Conservation (phyloP, 1,140 invertebrate species). For the Diplogasteroides magnus region DNA sequence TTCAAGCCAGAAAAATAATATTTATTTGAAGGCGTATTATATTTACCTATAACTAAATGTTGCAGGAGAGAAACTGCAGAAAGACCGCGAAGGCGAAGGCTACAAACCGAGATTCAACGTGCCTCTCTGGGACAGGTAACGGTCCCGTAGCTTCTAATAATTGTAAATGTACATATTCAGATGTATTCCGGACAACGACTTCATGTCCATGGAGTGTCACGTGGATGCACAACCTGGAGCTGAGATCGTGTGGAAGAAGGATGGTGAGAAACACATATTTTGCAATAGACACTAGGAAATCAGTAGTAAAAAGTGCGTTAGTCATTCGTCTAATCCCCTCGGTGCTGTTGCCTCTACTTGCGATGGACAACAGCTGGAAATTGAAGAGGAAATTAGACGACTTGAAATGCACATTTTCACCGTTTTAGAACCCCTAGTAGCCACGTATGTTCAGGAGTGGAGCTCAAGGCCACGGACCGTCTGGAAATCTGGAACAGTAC, state of each 20-base stretch:
- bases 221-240: conserved; percentile 53
- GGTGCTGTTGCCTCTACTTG: too few relatives aligned
- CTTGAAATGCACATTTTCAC: too few relatives aligned
- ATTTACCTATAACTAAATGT: background rate
- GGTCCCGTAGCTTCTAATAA: too few relatives aligned
- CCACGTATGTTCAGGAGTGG: conserved; percentile 34
- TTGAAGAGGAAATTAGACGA: too few relatives aligned
- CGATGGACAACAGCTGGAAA: too few relatives aligned
- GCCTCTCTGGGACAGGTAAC: conserved; percentile 52
- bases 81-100: conserved; percentile 34
- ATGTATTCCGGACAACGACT: conserved; percentile 45
- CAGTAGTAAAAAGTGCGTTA: too few relatives aligned
- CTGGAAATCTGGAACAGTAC: conserved; percentile 70
- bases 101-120: conserved; percentile 54
- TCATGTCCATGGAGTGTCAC: conserved; percentile 51
- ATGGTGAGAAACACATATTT: conserved; percentile 19
- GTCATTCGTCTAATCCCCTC: too few relatives aligned
- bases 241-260: conserved; percentile 44
- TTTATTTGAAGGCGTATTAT: background rate
- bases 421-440: too few relatives aligned
- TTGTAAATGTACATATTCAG: background rate
- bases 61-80: conserved; percentile 1
- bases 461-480: conserved; percentile 68
- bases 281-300: conserved; percentile 21
- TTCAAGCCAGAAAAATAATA: too few relatives aligned